phyloP scores from a whole-genome alignment of 1,140 invertebrate species.

The Eumeta japonica region DNA sequence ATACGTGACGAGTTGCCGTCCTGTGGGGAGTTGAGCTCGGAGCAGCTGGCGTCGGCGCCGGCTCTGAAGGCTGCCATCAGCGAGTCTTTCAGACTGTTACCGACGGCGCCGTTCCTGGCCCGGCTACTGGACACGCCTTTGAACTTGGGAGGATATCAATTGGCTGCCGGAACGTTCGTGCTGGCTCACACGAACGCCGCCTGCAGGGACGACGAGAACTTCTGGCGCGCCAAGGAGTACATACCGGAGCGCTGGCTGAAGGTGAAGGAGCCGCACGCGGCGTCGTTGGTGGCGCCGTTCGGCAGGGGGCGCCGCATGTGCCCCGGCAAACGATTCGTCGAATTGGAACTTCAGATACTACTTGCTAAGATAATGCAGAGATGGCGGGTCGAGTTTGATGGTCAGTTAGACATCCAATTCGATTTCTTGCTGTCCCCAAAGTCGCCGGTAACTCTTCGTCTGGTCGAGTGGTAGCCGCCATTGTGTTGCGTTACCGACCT shows the following conservation, averaged over 20 bases:
- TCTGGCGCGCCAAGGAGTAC: constrained; percentile 71
- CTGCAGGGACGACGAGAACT: constrained; percentile 76
- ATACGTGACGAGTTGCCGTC: constrained; percentile 73
- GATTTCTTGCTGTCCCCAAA: constrained; percentile 76
- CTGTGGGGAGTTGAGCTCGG: constrained; percentile 59
- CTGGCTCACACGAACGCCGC: constrained; percentile 83
- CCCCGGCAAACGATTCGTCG: constrained; percentile 79
- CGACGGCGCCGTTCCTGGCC: constrained; percentile 80
- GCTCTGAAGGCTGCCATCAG: constrained; percentile 84
- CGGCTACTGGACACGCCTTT: constrained; percentile 77
- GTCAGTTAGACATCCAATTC: constrained; percentile 71
- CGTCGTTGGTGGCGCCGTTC: constrained; percentile 79
- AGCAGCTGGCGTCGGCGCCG: constrained; percentile 64
- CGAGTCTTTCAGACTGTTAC: constrained; percentile 81
- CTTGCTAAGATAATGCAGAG: constrained; percentile 72
- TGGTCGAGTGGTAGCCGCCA: constrained; percentile 52
- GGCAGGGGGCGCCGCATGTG: constrained; percentile 81
- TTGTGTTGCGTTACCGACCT: no score
- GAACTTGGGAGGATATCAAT: constrained; percentile 70
- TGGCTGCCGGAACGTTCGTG: constrained; percentile 81
- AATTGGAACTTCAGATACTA: constrained; percentile 73
- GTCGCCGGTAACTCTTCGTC: constrained; percentile 66
- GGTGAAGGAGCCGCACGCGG: constrained; percentile 43
- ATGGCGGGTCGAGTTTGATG: constrained; percentile 67
- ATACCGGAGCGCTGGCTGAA: constrained; percentile 80